Base-by-base conservation (phyloP, 2,113 vertebrate species). In the Alces alces region DNA sequence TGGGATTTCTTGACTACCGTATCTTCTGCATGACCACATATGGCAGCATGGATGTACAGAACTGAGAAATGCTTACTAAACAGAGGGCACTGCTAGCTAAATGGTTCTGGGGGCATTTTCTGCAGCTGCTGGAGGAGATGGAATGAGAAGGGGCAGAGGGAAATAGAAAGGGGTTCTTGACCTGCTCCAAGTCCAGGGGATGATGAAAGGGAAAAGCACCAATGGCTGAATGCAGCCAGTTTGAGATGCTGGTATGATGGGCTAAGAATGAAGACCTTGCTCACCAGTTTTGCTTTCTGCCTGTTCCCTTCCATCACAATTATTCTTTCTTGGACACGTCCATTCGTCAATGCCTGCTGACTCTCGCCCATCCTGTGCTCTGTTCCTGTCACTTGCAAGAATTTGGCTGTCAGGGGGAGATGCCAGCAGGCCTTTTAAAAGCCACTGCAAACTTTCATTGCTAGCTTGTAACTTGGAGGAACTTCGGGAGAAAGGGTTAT, bases 401-500 rank as follows among this genome's bases (percentile, higher is more conserved):
- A 91, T 90, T 55, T 88, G 89, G 64, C 89, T 96, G 85, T 96
- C 96, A 95, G 60, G 28, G 43, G 89, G 92, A 55, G 86, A 66
- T 96, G 94, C 93, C 97, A 89, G 88, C 88, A 97, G 94, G 85
- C 66, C 97, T 90, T 95, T 93, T 73, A 96, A 95, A 97, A 96
- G 86, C 93, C 70, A 82, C 70, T 89, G 91, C 82, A 94, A 95
- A 93, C 91, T 96, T 97, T 83, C 91, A 86, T 94, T 95, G 90
- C 88, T 91, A 93, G 91, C 95, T 96, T 97, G 96, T 92, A 96
- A 89, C 94, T 96, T 91, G 91, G 94, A 96, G 84, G 70, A 97
- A 96, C 94, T 97, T 95, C 39, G 83, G 97, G 96, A 95, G 96
- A 86, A 92, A 91, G 89, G 93, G 91, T 94, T 94, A 97, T 98